A percentile compares a stretch with the other conserved stretches of the same genome.
These are phyloP conservation scores for Sander lucioperca DNA, from an alignment of 2,113 vertebrate species.

Conservation along the genomic window DNA sequence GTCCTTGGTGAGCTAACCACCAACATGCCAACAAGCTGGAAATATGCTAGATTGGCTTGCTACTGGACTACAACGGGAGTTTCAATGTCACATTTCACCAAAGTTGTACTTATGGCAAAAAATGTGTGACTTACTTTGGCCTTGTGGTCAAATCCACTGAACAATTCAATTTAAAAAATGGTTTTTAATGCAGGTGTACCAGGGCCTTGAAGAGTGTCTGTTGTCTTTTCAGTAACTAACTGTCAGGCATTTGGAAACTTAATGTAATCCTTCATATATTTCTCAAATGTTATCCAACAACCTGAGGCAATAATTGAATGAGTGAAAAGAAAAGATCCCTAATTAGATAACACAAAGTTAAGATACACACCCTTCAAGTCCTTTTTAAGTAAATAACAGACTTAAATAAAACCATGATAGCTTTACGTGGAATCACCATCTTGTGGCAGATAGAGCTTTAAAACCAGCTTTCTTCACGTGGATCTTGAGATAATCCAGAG, in stretches of 20 bases:
- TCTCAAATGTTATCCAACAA: neutral
- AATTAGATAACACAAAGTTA: slow-evolving; percentile 22
- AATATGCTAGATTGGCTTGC: neutral
- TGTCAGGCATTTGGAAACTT: neutral
- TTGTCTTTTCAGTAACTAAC: neutral
- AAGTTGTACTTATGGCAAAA: neutral
- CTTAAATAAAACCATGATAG: slow-evolving; percentile 40
- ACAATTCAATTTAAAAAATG: neutral
- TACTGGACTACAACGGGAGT: neutral
- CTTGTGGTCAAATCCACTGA: neutral
- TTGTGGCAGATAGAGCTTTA: slow-evolving; percentile 61
- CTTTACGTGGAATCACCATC: slow-evolving; percentile 53
- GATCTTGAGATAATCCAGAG: slow-evolving; percentile 76
- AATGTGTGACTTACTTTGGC: neutral
- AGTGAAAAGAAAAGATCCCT: neutral
- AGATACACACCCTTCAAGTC: neutral
- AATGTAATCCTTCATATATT: neutral
- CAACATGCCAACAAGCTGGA: neutral
- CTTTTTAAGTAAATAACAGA: slow-evolving; percentile 25
- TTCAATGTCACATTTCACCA: neutral
- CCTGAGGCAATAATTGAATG: neutral
- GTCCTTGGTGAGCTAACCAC: neutral
- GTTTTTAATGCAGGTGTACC: neutral
- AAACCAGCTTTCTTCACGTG: slow-evolving; percentile 76
- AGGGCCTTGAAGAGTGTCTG: neutral